A percentile compares a stretch with the other conserved stretches of the same genome.
These are phyloP conservation scores for Apogon talboti DNA, from an alignment of 2,797 vertebrate species.

Conservation along the genomic window DNA sequence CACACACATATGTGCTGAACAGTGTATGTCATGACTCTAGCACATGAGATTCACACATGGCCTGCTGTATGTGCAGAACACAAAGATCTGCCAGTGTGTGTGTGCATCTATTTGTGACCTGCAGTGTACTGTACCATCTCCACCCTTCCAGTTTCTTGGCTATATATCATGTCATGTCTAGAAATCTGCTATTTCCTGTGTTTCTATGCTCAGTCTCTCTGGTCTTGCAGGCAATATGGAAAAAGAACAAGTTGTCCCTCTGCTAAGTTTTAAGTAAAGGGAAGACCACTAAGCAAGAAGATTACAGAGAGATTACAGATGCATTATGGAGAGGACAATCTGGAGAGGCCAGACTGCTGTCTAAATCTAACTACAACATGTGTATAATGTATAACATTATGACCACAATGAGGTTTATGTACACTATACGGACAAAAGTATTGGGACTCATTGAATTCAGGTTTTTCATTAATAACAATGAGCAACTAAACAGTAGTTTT, in stretches of 20 bases:
- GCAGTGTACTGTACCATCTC: constrained; percentile 44
- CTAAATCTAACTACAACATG: not conserved
- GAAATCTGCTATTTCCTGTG: constrained; percentile 70
- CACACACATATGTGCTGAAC: not conserved
- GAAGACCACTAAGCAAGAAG: constrained; percentile 12
- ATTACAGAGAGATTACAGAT: constrained; percentile 9
- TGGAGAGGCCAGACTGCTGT: constrained; percentile 9
- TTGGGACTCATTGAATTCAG: too few relatives aligned
- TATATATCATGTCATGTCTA: constrained; percentile 56
- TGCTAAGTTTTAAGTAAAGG: constrained; percentile 23
- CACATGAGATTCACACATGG: constrained; percentile 2
- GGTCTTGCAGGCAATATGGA: constrained; percentile 45
- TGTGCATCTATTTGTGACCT: constrained; percentile 46
- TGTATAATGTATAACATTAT: too few relatives aligned
- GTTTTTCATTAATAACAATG: too few relatives aligned
- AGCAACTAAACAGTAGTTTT: too few relatives aligned
- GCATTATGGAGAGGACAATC: constrained; percentile 1
- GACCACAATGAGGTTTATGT: too few relatives aligned
- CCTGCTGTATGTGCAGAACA: constrained; percentile 1
- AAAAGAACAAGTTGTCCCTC: constrained; percentile 65
- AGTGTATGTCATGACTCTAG: constrained; percentile 7
- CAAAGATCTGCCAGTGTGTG: constrained; percentile 15
- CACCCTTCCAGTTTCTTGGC: constrained; percentile 26
- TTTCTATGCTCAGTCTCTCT: constrained; percentile 47
- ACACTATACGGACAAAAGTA: too few relatives aligned